Conservation (phyloP, 1,140 invertebrate genomes). For the Penaeus vannamei region DNA sequence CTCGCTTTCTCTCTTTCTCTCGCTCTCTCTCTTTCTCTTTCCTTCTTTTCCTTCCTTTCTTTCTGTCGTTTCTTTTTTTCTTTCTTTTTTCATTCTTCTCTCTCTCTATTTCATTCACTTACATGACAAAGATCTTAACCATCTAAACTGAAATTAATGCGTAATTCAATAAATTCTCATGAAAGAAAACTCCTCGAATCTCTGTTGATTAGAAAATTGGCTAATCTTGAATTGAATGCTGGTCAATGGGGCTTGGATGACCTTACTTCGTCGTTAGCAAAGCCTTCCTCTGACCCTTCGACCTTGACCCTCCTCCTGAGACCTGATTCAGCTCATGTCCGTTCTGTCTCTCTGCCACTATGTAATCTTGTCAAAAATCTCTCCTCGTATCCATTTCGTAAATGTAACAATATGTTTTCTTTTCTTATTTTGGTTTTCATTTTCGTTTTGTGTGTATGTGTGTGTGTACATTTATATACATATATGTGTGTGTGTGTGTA, state of each 20-base stretch:
- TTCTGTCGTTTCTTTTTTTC: too few relatives aligned
- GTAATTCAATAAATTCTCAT: background rate
- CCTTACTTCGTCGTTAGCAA: background rate
- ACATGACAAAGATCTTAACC: background rate
- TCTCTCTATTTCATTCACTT: background rate
- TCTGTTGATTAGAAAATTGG: too few relatives aligned
- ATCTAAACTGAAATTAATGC: background rate
- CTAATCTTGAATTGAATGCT: background rate
- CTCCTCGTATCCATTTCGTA: too few relatives aligned
- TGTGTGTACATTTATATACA: background rate
- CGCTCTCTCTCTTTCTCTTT: constrained; percentile 11
- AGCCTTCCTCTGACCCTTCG: too few relatives aligned
- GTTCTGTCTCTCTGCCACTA: too few relatives aligned
- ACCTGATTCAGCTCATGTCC: too few relatives aligned
- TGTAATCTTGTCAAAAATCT: too few relatives aligned
- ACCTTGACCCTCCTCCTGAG: too few relatives aligned
- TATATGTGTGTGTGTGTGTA: background rate
- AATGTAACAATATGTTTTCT: background rate
- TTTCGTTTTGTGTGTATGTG: background rate
- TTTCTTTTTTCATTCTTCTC: too few relatives aligned
- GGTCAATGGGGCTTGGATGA: background rate
- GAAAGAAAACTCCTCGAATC: background rate
- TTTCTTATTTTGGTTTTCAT: too few relatives aligned
- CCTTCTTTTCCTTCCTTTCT: too few relatives aligned
- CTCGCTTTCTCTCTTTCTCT: too few relatives aligned